A percentile compares a stretch with the other conserved stretches of the same genome.
These are phyloP conservation scores for Ifrita kowaldi DNA, from an alignment of 2,113 vertebrate genomes.

Conservation along the genomic window DNA sequence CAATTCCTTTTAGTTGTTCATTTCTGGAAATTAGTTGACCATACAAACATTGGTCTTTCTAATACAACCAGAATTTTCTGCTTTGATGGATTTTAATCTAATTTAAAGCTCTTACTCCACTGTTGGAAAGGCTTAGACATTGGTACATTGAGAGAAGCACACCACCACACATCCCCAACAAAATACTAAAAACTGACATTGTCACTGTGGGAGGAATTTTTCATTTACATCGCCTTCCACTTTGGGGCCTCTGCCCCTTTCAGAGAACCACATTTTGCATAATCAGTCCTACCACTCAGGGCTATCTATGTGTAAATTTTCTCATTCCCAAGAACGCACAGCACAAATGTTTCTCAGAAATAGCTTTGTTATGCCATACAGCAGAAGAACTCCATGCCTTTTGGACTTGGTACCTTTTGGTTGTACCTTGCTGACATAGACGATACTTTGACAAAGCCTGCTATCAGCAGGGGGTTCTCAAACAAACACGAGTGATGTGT, in stretches of 20 bases:
- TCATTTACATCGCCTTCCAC: not conserved
- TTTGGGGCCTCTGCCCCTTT: not conserved
- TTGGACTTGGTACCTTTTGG: not conserved
- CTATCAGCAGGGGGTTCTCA: not conserved
- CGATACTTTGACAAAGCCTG: not conserved
- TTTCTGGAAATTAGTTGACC: not conserved
- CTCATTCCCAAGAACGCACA: not conserved
- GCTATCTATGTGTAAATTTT: not conserved
- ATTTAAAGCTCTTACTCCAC: not conserved
- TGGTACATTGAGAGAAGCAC: not conserved
- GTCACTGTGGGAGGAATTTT: not conserved
- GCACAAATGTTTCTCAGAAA: not conserved
- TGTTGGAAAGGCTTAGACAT: not conserved
- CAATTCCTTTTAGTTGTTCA: not conserved
- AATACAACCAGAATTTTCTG: not conserved
- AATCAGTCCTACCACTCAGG: not conserved
- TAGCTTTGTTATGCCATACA: not conserved
- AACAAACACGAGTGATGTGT: not conserved
- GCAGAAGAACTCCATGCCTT: not conserved
- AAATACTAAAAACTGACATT: not conserved
- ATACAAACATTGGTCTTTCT: not conserved
- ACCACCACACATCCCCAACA: not conserved
- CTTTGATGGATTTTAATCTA: not conserved
- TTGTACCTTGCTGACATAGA: not conserved
- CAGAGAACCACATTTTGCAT: not conserved